A percentile compares a stretch with the other conserved stretches of the same genome.
Evolutionary conservation across 2,888 invertebrate species (phyloP).

Genomic region (Ichneumon xanthorius): DNA sequence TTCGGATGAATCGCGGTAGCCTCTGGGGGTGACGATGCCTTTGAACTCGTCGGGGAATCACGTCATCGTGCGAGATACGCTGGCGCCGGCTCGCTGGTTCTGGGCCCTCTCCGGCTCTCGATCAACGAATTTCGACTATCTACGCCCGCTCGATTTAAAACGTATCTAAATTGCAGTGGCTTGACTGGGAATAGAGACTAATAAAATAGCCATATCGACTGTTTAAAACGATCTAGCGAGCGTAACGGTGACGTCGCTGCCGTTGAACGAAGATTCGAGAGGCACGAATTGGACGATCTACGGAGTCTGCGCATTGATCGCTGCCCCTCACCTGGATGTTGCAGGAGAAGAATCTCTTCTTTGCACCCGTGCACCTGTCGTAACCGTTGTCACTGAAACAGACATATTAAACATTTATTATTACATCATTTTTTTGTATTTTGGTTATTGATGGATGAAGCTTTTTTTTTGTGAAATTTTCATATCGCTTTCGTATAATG

Average conservation of each 20-base stretch:
- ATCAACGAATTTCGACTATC: constrained; percentile 42
- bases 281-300: background rate
- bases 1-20: background rate
- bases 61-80: constrained; percentile 42
- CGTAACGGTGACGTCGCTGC: background rate
- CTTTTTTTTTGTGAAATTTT: no score
- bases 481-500: no score
- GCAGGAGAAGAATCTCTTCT: constrained; percentile 95
- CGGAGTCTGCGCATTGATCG: background rate
- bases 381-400: constrained; percentile 87
- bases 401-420: constrained; percentile 25
- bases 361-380: constrained; percentile 91
- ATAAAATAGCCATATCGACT: constrained; percentile 4
- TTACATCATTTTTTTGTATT: no score
- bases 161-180: background rate
- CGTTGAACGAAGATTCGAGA: background rate
- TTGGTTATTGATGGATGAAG: no score
- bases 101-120: background rate
- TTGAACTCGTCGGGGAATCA: constrained; percentile 39
- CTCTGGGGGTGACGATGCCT: background rate
- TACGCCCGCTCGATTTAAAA: background rate
- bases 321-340: constrained; percentile 90
- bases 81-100: constrained; percentile 28
- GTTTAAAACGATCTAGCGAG: background rate
- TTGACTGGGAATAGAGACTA: background rate